Conservation (phyloP, 2,797 vertebrate species). For the Fistularia commersonii region DNA sequence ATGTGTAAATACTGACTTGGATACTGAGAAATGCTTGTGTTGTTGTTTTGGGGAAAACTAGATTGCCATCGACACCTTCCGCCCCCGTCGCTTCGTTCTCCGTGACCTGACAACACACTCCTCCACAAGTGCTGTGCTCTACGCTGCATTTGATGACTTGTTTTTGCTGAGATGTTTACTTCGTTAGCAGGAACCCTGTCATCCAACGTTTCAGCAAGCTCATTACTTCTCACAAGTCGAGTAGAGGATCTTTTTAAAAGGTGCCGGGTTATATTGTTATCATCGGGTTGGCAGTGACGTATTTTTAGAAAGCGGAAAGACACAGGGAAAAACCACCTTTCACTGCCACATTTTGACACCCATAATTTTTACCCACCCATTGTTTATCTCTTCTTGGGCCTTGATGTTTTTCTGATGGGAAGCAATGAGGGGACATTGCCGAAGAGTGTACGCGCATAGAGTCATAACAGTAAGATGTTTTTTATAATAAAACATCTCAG, state of each 20-base stretch:
- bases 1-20: slow-evolving; percentile 62
- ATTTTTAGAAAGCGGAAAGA: slow-evolving; percentile 64
- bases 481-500: slow-evolving; percentile 4
- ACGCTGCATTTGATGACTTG: slow-evolving; percentile 54
- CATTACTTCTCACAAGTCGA: slow-evolving; percentile 55
- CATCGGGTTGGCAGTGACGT: slow-evolving; percentile 39
- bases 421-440: slow-evolving; percentile 43
- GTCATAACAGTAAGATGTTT: too few relatives aligned
- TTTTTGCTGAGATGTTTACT: slow-evolving; percentile 40
- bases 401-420: slow-evolving; percentile 54
- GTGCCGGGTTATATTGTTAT: slow-evolving; percentile 40
- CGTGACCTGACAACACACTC: slow-evolving; percentile 55
- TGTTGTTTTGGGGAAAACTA: slow-evolving; percentile 45
- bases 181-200: slow-evolving; percentile 62
- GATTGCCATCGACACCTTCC: slow-evolving; percentile 60
- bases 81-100: slow-evolving; percentile 42
- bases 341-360: slow-evolving; percentile 62
- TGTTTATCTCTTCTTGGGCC: slow-evolving; percentile 48
- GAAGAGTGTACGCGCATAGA: neutral
- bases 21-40: slow-evolving; percentile 55
- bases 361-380: slow-evolving; percentile 63
- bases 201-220: slow-evolving; percentile 57
- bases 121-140: slow-evolving; percentile 54
- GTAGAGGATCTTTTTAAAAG: slow-evolving; percentile 45
- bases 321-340: slow-evolving; percentile 46